Evolutionary conservation across 2,113 vertebrate species (phyloP).

Genomic region (Naja naja): DNA sequence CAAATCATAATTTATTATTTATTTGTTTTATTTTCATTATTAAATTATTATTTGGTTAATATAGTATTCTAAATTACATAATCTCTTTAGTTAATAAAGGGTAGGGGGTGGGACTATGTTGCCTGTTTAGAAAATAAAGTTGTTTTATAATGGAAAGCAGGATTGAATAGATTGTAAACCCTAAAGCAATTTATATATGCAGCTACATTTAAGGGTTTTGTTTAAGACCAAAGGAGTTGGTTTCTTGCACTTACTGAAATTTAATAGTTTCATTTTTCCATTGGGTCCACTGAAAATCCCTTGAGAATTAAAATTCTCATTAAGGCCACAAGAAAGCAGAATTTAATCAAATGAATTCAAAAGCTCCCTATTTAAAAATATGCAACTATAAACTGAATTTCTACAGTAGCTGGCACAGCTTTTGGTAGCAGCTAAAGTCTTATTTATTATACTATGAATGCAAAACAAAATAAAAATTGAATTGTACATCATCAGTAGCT

Average conservation of each 20-base stretch:
- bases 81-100: constrained; percentile 33
- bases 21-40: neutral
- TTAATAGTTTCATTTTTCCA: constrained; percentile 64
- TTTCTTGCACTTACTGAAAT: constrained; percentile 47
- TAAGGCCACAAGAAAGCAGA: constrained; percentile 62
- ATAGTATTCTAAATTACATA: neutral
- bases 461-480: constrained; percentile 64
- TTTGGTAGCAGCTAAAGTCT: constrained; percentile 50
- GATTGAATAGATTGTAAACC: constrained; percentile 50
- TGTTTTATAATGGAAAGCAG: constrained; percentile 44
- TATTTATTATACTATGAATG: constrained; percentile 63
- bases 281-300: constrained; percentile 55
- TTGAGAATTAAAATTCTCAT: constrained; percentile 67
- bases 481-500: constrained; percentile 62
- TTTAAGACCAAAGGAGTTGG: constrained; percentile 61
- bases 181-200: constrained; percentile 57
- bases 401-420: constrained; percentile 51
- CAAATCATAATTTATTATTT: neutral
- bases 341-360: constrained; percentile 64
- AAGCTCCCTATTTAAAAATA: constrained; percentile 55
- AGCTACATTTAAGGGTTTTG: constrained; percentile 62
- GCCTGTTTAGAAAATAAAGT: constrained; percentile 32
- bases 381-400: constrained; percentile 66
- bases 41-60: neutral
- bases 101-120: neutral